A percentile compares a stretch with the other conserved stretches of the same genome.
These are phyloP conservation scores for Chloropsis cyanopogon DNA, from an alignment of 2,113 vertebrate species.

Conservation along the genomic window DNA sequence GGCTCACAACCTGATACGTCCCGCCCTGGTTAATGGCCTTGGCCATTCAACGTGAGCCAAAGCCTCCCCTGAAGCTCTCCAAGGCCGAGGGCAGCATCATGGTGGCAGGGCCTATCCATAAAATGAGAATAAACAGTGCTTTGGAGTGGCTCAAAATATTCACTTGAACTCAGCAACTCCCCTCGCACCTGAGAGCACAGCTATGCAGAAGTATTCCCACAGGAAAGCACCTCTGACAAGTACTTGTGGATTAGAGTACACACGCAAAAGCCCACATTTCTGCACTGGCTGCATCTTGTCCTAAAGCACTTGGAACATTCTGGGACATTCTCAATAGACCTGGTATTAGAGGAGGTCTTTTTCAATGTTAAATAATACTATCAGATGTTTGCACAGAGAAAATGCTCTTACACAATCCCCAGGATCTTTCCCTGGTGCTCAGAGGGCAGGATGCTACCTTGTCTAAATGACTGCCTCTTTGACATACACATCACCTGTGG, in stretches of 20 bases:
- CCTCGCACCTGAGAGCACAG: fast-evolving
- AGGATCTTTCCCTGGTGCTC: not conserved
- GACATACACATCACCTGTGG: not conserved
- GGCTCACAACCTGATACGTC: not conserved
- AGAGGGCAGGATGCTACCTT: not conserved
- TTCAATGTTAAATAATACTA: not conserved
- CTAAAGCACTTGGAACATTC: not conserved
- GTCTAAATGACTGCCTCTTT: not conserved
- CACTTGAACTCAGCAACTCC: not conserved
- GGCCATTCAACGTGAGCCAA: not conserved
- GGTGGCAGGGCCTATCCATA: not conserved
- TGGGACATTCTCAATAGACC: not conserved
- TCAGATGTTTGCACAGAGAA: not conserved
- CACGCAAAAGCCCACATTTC: fast-evolving
- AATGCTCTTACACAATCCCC: not conserved
- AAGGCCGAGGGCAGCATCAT: not conserved
- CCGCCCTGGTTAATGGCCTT: not conserved
- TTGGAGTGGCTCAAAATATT: not conserved
- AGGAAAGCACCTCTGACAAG: not conserved
- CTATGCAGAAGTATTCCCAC: not conserved
- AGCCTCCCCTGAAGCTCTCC: not conserved
- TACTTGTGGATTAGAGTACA: not conserved
- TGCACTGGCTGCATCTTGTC: not conserved
- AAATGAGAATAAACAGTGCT: not conserved
- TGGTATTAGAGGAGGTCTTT: not conserved